Evolutionary conservation across 2,888 invertebrate species (phyloP).

Genomic region (Drosophila tanythrix): DNA sequence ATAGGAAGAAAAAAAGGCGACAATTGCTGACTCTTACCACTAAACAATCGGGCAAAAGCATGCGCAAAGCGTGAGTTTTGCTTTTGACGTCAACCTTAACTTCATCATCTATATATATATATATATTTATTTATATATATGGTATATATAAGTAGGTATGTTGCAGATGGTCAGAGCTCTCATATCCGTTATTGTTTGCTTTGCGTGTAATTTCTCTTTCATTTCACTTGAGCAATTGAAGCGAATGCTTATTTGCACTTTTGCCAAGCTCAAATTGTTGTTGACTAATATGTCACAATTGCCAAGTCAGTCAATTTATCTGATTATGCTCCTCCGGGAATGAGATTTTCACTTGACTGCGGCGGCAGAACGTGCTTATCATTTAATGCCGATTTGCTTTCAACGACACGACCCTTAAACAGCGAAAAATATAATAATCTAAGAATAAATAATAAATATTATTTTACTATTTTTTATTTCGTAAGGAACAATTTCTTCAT

Average conservation of each 20-base stretch:
- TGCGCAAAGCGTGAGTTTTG: conserved; percentile 41
- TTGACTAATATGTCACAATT: conserved; percentile 83
- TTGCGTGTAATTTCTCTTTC: conserved; percentile 83
- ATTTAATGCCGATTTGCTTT: conserved; percentile 36
- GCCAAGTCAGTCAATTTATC: conserved; percentile 69
- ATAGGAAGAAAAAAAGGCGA: conserved; percentile 8
- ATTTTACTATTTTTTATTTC: neutral
- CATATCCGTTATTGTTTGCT: conserved; percentile 72
- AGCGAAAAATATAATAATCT: neutral
- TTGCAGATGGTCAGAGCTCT: conserved; percentile 18
- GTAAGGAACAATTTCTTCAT: neutral
- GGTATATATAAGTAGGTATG: neutral
- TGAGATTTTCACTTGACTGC: conserved; percentile 57
- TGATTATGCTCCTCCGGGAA: conserved; percentile 33
- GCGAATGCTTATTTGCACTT: conserved; percentile 82
- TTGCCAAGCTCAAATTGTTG: conserved; percentile 83
- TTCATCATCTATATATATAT: conserved; percentile 46
- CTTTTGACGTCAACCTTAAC: conserved; percentile 21
- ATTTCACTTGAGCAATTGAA: conserved; percentile 82
- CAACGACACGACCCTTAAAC: conserved; percentile 11
- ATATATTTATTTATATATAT: conserved; percentile 42
- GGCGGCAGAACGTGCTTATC: conserved; percentile 67
- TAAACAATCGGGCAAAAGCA: conserved; percentile 12
- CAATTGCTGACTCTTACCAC: conserved; percentile 44
- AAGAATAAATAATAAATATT: neutral